Conservation (phyloP, 2,888 invertebrate species). For the Hedya salicella region DNA sequence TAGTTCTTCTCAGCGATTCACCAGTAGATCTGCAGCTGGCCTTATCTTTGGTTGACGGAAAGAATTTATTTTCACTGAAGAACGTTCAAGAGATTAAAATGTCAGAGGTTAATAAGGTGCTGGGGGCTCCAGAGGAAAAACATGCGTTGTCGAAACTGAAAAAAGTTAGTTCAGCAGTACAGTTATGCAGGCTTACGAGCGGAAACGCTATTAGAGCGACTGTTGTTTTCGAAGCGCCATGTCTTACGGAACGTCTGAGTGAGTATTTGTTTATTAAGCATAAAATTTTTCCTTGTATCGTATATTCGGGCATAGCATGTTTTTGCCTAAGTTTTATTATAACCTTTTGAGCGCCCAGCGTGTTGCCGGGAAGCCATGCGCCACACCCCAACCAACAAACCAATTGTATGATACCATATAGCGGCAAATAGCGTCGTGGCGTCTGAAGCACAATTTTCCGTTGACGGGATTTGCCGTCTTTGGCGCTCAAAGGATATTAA, state of each 20-base stretch:
- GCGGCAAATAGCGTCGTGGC: no score
- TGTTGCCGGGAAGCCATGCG: no score
- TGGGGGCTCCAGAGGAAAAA: slow-evolving; percentile 64
- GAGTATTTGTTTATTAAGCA: no score
- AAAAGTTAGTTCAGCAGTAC: slow-evolving; percentile 63
- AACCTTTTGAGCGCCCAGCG: no score
- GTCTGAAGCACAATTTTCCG: no score
- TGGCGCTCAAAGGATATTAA: no score
- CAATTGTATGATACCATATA: no score
- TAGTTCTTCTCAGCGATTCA: slow-evolving; percentile 74
- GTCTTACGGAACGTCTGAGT: slow-evolving; percentile 16
- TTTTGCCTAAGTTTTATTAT: no score
- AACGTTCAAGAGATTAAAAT: slow-evolving; percentile 74
- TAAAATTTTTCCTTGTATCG: no score
- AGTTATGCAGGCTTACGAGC: slow-evolving; percentile 68
- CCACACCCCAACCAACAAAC: no score
- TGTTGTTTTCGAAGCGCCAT: slow-evolving; percentile 69
- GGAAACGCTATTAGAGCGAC: slow-evolving; percentile 74
- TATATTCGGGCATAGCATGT: neutral
- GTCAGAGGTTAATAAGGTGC: slow-evolving; percentile 68
- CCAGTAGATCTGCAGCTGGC: slow-evolving; percentile 70
- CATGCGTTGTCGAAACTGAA: slow-evolving; percentile 55
- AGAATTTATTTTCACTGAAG: slow-evolving; percentile 66
- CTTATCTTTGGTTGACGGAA: slow-evolving; percentile 64
- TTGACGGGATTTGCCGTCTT: no score